Conservation (phyloP, 2,113 vertebrate genomes). For the Bubo scandiacus region DNA sequence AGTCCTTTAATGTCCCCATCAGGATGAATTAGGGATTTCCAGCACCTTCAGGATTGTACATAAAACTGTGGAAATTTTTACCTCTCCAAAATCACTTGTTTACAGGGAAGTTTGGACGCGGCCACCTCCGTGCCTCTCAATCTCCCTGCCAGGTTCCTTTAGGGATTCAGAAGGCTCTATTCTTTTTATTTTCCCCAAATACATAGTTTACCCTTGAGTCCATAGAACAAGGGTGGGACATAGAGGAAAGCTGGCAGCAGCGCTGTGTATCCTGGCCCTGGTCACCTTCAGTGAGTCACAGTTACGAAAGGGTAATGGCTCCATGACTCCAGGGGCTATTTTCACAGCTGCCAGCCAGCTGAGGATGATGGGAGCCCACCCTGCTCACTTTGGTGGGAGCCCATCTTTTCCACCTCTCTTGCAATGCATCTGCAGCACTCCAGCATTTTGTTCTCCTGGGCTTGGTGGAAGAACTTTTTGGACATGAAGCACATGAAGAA, state of each 20-base stretch:
- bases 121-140: neutral
- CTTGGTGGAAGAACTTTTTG: neutral
- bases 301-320: neutral
- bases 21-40: neutral
- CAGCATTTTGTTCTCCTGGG: neutral
- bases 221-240: neutral
- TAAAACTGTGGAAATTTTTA: constrained; percentile 37
- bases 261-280: constrained; percentile 4
- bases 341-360: neutral
- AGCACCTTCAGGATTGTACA: neutral
- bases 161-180: constrained; percentile 6
- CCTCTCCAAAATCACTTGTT: neutral
- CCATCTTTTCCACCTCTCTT: neutral
- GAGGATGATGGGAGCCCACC: neutral
- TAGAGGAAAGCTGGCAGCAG: constrained; percentile 19
- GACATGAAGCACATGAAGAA: neutral
- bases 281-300: neutral
- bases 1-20: neutral
- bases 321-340: neutral
- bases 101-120: neutral
- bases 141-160: constrained; percentile 14
- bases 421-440: neutral
- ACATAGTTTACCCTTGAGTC: neutral
- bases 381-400: neutral
- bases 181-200: constrained; percentile 17